Evolutionary conservation across 2,113 vertebrate species (phyloP).

Genomic region (Uropsilus gracilis): DNA sequence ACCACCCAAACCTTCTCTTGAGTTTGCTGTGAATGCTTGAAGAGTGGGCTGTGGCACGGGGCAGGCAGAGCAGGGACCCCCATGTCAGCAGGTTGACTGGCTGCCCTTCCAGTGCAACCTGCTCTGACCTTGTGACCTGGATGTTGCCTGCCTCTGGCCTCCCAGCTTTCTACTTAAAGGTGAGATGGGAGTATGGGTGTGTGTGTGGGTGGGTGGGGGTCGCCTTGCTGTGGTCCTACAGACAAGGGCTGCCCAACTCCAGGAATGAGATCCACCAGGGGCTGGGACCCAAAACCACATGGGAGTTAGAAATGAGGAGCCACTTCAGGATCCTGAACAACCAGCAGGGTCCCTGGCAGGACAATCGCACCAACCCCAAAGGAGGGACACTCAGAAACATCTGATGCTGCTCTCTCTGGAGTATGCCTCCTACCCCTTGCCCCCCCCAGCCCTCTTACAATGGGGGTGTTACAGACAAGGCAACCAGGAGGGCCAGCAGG

Average conservation of each 20-base stretch:
- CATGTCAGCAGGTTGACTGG: not conserved
- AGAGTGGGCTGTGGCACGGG: too few relatives aligned
- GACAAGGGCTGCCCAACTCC: not conserved
- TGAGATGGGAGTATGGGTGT: too few relatives aligned
- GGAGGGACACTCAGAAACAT: not conserved
- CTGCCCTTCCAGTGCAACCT: too few relatives aligned
- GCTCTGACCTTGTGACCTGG: not conserved
- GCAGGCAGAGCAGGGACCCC: not conserved
- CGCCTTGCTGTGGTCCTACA: not conserved
- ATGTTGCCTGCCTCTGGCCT: not conserved
- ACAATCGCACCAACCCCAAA: too few relatives aligned
- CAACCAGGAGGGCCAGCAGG: not conserved
- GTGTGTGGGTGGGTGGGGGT: too few relatives aligned
- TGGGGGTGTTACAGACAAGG: accelerated
- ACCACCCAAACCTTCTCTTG: not conserved
- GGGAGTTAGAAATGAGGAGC: not conserved
- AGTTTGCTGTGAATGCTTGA: not conserved
- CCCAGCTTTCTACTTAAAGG: not conserved
- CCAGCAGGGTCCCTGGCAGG: not conserved
- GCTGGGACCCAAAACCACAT: not conserved
- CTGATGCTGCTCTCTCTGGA: not conserved
- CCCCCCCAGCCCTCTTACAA: not conserved
- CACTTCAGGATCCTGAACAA: not conserved
- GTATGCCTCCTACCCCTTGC: not conserved
- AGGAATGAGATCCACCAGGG: not conserved